phyloP scores from a whole-genome alignment of 2,797 vertebrate genomes.

The Remorina albescens region DNA sequence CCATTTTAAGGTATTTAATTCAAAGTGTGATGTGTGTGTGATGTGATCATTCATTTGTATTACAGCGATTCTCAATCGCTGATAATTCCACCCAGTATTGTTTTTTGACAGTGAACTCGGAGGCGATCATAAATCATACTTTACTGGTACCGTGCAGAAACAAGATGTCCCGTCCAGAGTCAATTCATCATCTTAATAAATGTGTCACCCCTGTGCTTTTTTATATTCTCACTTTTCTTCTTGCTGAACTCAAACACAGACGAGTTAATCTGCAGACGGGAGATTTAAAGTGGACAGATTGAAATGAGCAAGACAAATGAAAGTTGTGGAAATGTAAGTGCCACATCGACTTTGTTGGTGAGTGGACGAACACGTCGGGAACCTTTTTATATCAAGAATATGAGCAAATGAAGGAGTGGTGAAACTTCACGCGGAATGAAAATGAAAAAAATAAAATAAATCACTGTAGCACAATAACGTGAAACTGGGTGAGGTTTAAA shows the following conservation, averaged over 20 bases:
- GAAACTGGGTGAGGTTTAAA: no score
- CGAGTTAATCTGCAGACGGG: slow-evolving; percentile 23
- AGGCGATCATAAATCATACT: slow-evolving; percentile 70
- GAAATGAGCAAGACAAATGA: not conserved
- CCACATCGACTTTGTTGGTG: not conserved
- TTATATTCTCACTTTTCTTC: slow-evolving; percentile 28
- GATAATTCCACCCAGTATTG: slow-evolving; percentile 60
- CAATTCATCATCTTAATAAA: slow-evolving; percentile 74
- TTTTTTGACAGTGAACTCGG: slow-evolving; percentile 66
- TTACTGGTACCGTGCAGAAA: slow-evolving; percentile 54
- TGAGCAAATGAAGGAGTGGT: not conserved
- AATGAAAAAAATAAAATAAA: no score
- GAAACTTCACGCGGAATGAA: not conserved
- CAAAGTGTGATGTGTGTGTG: slow-evolving; percentile 35
- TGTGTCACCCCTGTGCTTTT: slow-evolving; percentile 36
- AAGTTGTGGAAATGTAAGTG: slow-evolving; percentile 1
- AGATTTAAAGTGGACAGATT: slow-evolving; percentile 15
- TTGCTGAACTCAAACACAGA: slow-evolving; percentile 21
- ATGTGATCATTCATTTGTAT: slow-evolving; percentile 76
- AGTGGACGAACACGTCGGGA: not conserved
- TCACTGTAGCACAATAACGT: no score
- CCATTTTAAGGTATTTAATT: slow-evolving; percentile 56
- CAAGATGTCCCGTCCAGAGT: slow-evolving; percentile 63
- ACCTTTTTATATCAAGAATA: not conserved
- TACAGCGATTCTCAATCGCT: slow-evolving; percentile 63